Percentiles rank a stretch among this genome's conserved stretches.
phyloP scores from a whole-genome alignment of 1,140 invertebrate species.

The Lucilia cuprina region DNA sequence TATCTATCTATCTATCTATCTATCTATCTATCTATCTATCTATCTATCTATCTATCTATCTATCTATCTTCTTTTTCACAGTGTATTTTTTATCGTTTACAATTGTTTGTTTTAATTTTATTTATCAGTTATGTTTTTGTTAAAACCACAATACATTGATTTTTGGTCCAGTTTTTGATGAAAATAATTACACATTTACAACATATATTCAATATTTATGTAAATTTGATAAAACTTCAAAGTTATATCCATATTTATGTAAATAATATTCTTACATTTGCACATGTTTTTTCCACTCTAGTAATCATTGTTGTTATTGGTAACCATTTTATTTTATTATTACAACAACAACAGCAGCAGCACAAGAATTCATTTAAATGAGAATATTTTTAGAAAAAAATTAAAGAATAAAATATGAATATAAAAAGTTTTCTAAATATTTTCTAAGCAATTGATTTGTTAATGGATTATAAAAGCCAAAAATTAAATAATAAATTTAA shows the following conservation, averaged over 20 bases:
- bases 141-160: no score
- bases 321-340: background rate
- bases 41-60: no score
- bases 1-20: no score
- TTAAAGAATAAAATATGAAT: background rate
- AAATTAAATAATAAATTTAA: background rate
- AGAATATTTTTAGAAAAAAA: background rate
- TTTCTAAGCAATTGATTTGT: conserved; percentile 9
- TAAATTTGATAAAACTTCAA: background rate
- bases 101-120: no score
- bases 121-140: no score
- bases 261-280: background rate
- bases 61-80: no score
- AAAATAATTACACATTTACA: background rate
- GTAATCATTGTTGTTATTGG: background rate
- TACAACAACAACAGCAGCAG: background rate
- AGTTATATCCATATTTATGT: background rate
- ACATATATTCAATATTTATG: background rate
- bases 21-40: no score
- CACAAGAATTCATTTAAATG: background rate
- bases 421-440: background rate
- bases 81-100: no score
- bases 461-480: conserved; percentile 1
- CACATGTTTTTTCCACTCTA: background rate
- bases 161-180: background rate